Conservation (phyloP, 2,888 invertebrate genomes). For the Amblyjoppa proteus region DNA sequence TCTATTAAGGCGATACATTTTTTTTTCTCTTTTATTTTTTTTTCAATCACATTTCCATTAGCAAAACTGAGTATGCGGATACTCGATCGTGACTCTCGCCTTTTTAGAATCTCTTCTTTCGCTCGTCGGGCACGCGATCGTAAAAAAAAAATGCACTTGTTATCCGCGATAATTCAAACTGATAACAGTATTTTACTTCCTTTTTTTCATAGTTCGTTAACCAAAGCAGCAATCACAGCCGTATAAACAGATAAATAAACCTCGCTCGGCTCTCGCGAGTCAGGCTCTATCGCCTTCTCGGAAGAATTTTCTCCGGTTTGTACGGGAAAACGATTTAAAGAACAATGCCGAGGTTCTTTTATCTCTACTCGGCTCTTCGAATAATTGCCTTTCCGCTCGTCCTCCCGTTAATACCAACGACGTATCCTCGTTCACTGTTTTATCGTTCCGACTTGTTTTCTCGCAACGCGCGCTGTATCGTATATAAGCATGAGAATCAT, state of each 20-base stretch:
- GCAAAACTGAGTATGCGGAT: not conserved
- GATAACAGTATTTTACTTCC: conserved; percentile 19
- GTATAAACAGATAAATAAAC: not conserved
- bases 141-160: not conserved
- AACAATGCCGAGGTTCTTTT: conserved; percentile 39
- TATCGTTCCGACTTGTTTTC: not conserved
- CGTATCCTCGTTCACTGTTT: not conserved
- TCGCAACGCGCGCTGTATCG: not conserved
- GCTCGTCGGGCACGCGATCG: conserved; percentile 43
- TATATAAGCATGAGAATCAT: not conserved
- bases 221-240: not conserved
- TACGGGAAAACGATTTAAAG: conserved; percentile 34
- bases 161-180: conserved; percentile 4
- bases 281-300: not conserved
- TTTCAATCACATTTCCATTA: conserved; percentile 17
- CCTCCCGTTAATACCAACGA: not conserved
- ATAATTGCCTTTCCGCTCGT: conserved; percentile 25
- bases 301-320: conserved; percentile 7
- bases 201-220: conserved; percentile 18
- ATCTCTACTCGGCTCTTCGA: not conserved
- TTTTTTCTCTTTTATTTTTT: not conserved
- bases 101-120: conserved; percentile 24
- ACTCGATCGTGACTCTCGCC: conserved; percentile 16
- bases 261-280: not conserved
- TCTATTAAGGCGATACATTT: conserved; percentile 31